Base-by-base conservation (phyloP, 2,888 invertebrate genomes). In the Eristalis arbustorum region DNA sequence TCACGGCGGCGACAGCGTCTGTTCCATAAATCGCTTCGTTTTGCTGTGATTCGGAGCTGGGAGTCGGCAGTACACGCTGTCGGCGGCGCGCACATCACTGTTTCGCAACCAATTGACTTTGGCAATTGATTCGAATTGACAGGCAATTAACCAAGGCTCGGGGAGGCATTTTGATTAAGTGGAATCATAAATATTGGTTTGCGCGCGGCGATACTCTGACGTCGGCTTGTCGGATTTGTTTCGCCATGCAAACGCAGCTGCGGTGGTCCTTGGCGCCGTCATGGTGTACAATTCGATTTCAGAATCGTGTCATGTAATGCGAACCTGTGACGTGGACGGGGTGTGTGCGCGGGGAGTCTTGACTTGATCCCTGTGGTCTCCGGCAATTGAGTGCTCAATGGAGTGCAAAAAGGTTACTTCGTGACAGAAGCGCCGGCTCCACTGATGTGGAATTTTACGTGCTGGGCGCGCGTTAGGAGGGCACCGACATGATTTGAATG, bases 41-140 rank as follows among this genome's bases (percentile, higher is more conserved):
- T 63, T 57, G 75, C 67, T 72, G 49, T 49, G 49, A 49, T 22
- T 49, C 49, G 25, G 4, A 14, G 13, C 56, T 57, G 68, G 14
- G 37, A 71, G 66, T 40, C 69, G 71, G 40, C 25, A 3, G 31
- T 31, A 10, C 72, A 83, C 73, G 49, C 73, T 75, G n/a, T 61
- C 11, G 79, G 66, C 31, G 2, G 25, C 25, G 25, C 23, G 23
- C 57, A 74, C 67, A 64, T 42, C 11, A 78, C 57, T 75, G 59
- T 75, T 83, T 61, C 66, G 78, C 83, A 83, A 87, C 83, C 87
- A 83, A 87, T 87, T 87, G 75, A 87, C 87, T 87, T 83, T 78
- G 71, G 82, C 82, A 87, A 87, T 87, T 87, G 83, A 82, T 75
- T 78, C 71, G 87, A 87, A 87, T 87, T 87, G 87, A 83, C 87